A percentile compares a stretch with the other conserved stretches of the same genome.
phyloP scores from a whole-genome alignment of 2,797 vertebrate species.

The Gymnoscopelus microlampas region DNA sequence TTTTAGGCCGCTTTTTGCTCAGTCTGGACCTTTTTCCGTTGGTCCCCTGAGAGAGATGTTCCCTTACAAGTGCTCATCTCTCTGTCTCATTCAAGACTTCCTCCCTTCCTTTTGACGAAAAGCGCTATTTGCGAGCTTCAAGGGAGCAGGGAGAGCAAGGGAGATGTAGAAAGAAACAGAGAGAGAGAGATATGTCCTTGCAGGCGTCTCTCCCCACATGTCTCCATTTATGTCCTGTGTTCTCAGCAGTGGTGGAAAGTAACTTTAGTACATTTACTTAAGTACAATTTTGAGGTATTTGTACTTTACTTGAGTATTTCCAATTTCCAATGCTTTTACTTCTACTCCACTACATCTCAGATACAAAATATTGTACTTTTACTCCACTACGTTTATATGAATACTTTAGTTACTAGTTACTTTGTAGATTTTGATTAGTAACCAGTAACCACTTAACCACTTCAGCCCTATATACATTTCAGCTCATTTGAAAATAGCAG shows the following conservation, averaged over 20 bases:
- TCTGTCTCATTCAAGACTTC: slow-evolving; percentile 74
- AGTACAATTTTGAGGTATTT: no score
- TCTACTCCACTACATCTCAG: no score
- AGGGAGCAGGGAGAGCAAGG: slow-evolving; percentile 24
- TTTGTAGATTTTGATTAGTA: no score
- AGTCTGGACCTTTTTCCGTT: slow-evolving; percentile 53
- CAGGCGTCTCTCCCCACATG: slow-evolving; percentile 46
- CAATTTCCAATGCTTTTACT: no score
- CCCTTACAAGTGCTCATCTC: slow-evolving; percentile 66
- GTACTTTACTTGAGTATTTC: no score
- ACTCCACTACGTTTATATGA: no score
- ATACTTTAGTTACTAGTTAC: no score
- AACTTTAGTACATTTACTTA: no score
- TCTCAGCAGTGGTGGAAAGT: neutral
- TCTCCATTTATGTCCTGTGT: slow-evolving; percentile 35
- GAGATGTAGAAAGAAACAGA: neutral
- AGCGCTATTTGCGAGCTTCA: slow-evolving; percentile 57
- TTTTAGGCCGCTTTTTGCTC: slow-evolving; percentile 48
- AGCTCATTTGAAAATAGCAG: no score
- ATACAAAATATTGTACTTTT: no score
- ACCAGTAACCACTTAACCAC: no score
- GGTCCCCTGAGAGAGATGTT: slow-evolving; percentile 70
- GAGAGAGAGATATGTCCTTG: slow-evolving; percentile 39
- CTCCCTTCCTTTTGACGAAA: slow-evolving; percentile 57
- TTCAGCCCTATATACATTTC: no score